A percentile compares a stretch with the other conserved stretches of the same genome.
Conservation (phyloP, 2,888 invertebrate species). For the Plusia festucae region DNA sequence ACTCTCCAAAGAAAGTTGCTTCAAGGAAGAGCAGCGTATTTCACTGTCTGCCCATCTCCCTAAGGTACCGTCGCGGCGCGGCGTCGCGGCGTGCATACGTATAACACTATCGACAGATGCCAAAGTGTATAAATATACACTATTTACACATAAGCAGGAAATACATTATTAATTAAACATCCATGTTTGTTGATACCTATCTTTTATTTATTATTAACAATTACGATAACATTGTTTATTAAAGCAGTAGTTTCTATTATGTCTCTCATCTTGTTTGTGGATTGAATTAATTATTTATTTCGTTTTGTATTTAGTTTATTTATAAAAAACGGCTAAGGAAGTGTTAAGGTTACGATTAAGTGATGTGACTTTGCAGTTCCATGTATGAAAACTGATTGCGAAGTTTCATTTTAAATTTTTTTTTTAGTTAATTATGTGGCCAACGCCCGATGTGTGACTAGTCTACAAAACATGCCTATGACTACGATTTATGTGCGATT, state of each 20-base stretch:
- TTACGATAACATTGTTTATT: not conserved
- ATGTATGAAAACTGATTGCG: too few relatives aligned
- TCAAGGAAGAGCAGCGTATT: not conserved
- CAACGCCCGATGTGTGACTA: too few relatives aligned
- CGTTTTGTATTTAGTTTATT: too few relatives aligned
- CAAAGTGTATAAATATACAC: not conserved
- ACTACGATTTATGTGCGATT: too few relatives aligned
- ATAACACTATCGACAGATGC: not conserved
- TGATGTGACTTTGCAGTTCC: too few relatives aligned
- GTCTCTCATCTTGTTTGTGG: too few relatives aligned
- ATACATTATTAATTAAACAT: slow-evolving; percentile 6
- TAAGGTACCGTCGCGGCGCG: not conserved
- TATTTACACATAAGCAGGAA: not conserved
- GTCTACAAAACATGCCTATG: too few relatives aligned
- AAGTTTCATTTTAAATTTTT: too few relatives aligned
- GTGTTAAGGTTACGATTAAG: too few relatives aligned
- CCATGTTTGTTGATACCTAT: slow-evolving; percentile 4
- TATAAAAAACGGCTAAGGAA: too few relatives aligned
- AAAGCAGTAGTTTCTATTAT: not conserved
- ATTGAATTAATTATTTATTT: too few relatives aligned
- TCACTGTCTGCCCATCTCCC: slow-evolving; percentile 1
- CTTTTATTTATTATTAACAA: slow-evolving; percentile 7
- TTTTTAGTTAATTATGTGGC: too few relatives aligned
- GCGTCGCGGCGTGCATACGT: not conserved
- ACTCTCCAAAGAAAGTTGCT: not conserved